A percentile compares a stretch with the other conserved stretches of the same genome.
phyloP scores from a whole-genome alignment of 2,797 vertebrate species.

The Netta rufina region DNA sequence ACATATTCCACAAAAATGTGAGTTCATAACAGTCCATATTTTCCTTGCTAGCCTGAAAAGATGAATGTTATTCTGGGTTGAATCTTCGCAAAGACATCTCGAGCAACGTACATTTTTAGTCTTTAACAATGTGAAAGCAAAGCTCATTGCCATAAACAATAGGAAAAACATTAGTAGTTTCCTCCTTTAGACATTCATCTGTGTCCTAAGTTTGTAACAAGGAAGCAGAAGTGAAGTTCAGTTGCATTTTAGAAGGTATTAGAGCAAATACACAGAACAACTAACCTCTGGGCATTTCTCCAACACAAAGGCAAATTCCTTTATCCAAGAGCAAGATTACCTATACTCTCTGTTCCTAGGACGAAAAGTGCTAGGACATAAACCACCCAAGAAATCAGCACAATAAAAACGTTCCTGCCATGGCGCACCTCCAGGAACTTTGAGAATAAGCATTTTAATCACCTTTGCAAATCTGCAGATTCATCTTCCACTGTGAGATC shows the following conservation, averaged over 20 bases:
- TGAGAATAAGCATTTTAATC: slow-evolving; percentile 45
- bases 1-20: neutral
- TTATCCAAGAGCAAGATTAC: neutral
- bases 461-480: slow-evolving; percentile 80
- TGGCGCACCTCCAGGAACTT: neutral
- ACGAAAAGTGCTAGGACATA: neutral
- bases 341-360: neutral
- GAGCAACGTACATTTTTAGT: neutral
- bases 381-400: neutral
- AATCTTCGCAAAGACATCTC: neutral
- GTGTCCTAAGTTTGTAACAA: neutral
- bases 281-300: slow-evolving; percentile 12
- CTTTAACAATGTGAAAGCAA: neutral
- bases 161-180: neutral
- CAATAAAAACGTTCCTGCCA: neutral
- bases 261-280: neutral
- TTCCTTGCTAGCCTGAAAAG: neutral
- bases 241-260: slow-evolving; percentile 34
- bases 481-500: slow-evolving; percentile 79
- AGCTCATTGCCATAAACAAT: neutral
- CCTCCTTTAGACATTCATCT: neutral
- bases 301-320: slow-evolving; percentile 2
- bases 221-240: slow-evolving; percentile 48
- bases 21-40: neutral
- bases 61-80: neutral